These are phyloP conservation scores for Hephaestus fuliginosus DNA, from an alignment of 2,797 vertebrate species.

Conservation along the genomic window DNA sequence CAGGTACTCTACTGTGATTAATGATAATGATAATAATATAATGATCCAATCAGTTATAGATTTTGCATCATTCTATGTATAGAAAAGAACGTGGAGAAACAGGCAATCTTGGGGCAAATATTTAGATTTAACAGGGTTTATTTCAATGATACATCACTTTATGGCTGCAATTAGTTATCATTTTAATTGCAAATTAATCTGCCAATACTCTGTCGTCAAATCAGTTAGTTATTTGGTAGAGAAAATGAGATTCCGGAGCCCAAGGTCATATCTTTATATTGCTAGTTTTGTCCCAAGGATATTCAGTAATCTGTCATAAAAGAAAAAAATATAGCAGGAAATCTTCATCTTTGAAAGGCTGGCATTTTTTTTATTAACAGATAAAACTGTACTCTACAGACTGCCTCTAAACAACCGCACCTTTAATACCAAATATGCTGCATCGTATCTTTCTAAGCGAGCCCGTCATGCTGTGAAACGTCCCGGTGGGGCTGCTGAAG, in stretches of 20 bases:
- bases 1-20: background rate
- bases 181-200: background rate
- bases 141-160: background rate
- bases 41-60: background rate
- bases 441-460: background rate
- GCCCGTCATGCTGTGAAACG: background rate
- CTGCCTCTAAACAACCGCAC: too few relatives aligned
- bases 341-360: too few relatives aligned
- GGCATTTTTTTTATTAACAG: background rate
- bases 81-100: too few relatives aligned
- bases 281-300: background rate
- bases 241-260: background rate
- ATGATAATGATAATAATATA: too few relatives aligned
- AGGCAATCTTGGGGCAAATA: background rate
- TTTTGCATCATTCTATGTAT: too few relatives aligned
- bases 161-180: background rate
- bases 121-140: background rate
- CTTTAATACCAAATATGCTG: background rate
- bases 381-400: background rate
- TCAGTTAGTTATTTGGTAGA: background rate
- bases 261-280: background rate
- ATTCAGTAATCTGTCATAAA: background rate
- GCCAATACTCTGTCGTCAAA: too few relatives aligned
- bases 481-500: slow-evolving; percentile 11
- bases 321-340: too few relatives aligned